Conservation (phyloP, 2,888 invertebrate species). For the Phytoseiulus persimilis region DNA sequence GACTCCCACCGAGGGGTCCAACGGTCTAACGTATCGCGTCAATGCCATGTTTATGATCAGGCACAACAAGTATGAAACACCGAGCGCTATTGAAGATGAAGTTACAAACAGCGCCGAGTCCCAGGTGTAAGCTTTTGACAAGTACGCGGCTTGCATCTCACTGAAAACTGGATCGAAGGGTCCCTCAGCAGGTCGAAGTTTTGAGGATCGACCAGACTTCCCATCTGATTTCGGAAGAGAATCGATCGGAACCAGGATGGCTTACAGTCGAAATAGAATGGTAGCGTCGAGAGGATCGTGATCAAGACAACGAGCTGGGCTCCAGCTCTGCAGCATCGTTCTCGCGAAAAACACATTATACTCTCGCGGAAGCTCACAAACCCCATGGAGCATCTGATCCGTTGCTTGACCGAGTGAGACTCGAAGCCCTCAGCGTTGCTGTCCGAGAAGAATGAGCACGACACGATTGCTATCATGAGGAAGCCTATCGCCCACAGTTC, state of each 20-base stretch:
- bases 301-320: not conserved
- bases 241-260: too few relatives aligned
- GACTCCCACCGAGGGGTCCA: not conserved
- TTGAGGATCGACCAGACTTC: too few relatives aligned
- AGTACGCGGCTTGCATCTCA: not conserved
- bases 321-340: constrained; percentile 1
- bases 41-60: not conserved
- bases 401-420: constrained; percentile 1
- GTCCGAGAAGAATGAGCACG: not conserved
- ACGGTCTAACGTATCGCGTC: not conserved
- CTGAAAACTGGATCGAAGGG: constrained; percentile 9
- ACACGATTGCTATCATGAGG: not conserved
- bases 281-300: not conserved
- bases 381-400: not conserved
- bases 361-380: not conserved
- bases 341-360: constrained; percentile 12
- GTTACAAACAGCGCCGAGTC: not conserved
- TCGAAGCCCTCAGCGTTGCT: not conserved
- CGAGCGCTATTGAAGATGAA: not conserved
- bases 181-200: not conserved
- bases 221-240: too few relatives aligned
- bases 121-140: not conserved
- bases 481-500: not conserved
- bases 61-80: not conserved
- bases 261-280: constrained; percentile 13